phyloP scores from a whole-genome alignment of 2,113 vertebrate genomes.

The Hemiprocne comata region DNA sequence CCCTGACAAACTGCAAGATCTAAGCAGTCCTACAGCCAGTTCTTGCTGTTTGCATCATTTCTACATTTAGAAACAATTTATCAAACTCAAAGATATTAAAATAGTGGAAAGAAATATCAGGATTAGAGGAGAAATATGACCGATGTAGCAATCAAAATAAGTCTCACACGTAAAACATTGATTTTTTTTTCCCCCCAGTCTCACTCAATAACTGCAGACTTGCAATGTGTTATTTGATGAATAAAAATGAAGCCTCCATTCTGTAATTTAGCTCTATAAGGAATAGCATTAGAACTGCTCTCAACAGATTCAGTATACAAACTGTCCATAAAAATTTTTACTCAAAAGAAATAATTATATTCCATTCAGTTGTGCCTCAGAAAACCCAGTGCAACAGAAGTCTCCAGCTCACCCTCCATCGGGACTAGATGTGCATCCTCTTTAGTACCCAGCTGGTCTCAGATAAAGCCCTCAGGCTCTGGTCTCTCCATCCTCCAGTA shows the following conservation, averaged over 20 bases:
- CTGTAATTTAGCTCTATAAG: neutral
- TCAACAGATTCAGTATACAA: neutral
- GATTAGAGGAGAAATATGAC: slow-evolving; percentile 34
- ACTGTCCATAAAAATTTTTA: neutral
- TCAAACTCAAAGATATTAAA: neutral
- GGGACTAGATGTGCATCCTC: neutral
- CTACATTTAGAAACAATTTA: slow-evolving; percentile 16
- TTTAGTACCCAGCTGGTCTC: neutral
- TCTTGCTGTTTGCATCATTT: neutral
- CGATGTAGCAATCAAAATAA: slow-evolving; percentile 33
- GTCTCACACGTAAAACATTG: neutral
- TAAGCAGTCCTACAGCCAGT: neutral
- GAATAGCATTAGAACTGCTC: neutral
- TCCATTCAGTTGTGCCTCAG: neutral
- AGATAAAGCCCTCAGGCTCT: neutral
- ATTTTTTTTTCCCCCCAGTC: neutral
- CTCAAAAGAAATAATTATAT: neutral
- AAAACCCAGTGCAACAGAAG: neutral
- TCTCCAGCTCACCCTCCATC: neutral
- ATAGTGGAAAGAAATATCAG: neutral
- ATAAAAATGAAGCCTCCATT: neutral
- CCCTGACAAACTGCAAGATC: neutral
- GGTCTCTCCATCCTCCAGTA: neutral
- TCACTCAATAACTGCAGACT: slow-evolving; percentile 32
- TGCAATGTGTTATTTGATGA: neutral